Evolutionary conservation across 1,140 invertebrate genomes (phyloP), one percentile per base, ranked within the genome.

Genomic region (Ips nitidus): DNA sequence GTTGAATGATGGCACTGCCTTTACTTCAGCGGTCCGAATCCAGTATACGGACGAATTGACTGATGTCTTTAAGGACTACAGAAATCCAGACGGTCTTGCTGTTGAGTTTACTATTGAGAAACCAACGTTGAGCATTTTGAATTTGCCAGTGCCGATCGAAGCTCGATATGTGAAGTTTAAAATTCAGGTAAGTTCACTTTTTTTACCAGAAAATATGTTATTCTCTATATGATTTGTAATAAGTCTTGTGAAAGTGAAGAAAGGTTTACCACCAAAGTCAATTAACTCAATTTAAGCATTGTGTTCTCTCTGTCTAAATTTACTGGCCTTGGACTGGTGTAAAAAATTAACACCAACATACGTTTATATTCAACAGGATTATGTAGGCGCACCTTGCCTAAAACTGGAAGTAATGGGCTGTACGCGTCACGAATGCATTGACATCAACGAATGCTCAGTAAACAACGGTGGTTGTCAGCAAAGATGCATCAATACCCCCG

Each of bases 391-490:
- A 3, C 95, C 94, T 2, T 98, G 95, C 75, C 81, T 97, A 62
- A 92, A 94, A 79, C 78, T 98, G 45, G 96, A 98, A 84, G 85
- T 97, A 22, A 95, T 97, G 90, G 95, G 95, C 4, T 98, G 95
- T 80, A 92, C 92, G 0, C 84, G 94, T 71, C 84, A 96, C 71
- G 94, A 96, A 76, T 98, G 96, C 79, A 85, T 86, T 5, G 95
- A 98, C 79, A 89, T 97, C 41, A 97, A 98, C 77, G 96, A 98
- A 81, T 98, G 96, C 81, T 85, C 86, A 57, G 85, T 84, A 36
- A 90, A 92, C 69, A 98, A 98, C 80, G 96, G 95, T 4, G 94
- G 94, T 36, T 98, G 96, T 81, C 91, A 97, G 77, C 94, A 97
- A 77, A 94, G 95, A 81, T 97, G 95, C 82, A 86, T 95, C 52